Evolutionary conservation across 2,888 invertebrate species (phyloP).

Genomic region (Automeris io): DNA sequence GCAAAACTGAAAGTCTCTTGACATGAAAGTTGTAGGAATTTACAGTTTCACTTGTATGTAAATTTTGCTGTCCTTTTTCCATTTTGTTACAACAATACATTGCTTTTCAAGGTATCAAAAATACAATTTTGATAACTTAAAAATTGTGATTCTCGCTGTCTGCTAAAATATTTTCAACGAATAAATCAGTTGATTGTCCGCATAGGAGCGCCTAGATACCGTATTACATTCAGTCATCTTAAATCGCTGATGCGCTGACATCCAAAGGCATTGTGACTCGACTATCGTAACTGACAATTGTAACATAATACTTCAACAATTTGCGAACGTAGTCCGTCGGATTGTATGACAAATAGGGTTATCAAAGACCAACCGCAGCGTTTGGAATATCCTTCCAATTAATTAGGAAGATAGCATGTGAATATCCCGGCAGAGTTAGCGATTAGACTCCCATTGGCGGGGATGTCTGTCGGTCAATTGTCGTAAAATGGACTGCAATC

Average conservation of each 20-base stretch:
- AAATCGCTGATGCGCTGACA: not conserved
- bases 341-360: slow-evolving; percentile 2
- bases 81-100: no score
- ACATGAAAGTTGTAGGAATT: no score
- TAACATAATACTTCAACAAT: slow-evolving; percentile 1
- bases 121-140: no score
- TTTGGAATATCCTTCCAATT: slow-evolving; percentile 47
- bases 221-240: not conserved
- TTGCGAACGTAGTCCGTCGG: slow-evolving; percentile 2
- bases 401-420: slow-evolving; percentile 58
- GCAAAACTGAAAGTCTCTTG: no score
- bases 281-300: not conserved
- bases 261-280: not conserved
- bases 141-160: no score
- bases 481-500: slow-evolving; percentile 66
- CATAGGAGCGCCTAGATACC: no score
- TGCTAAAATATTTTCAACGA: no score
- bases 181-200: not conserved
- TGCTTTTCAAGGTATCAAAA: no score
- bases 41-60: no score
- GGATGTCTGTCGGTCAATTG: slow-evolving; percentile 42
- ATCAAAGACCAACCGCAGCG: slow-evolving; percentile 29
- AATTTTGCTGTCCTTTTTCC: no score
- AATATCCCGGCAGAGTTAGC: slow-evolving; percentile 54
- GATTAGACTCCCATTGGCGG: slow-evolving; percentile 45